phyloP scores from a whole-genome alignment of 2,113 vertebrate genomes.

The Syngnathus typhle region DNA sequence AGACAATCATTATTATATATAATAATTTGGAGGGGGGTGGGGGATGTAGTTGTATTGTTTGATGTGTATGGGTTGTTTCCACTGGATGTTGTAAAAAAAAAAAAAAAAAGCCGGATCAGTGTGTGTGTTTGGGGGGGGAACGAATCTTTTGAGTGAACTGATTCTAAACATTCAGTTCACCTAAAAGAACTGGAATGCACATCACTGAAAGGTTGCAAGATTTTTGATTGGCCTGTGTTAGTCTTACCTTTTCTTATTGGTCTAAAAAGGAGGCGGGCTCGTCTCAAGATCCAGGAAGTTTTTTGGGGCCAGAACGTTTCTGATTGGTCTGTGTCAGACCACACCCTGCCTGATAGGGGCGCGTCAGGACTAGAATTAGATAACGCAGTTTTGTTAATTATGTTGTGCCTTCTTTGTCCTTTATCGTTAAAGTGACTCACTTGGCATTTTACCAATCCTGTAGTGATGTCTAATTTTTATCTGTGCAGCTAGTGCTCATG shows the following conservation, averaged over 20 bases:
- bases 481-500: too few species aligned
- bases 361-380: not conserved
- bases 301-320: not conserved
- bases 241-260: conserved; percentile 22
- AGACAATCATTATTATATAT: too few species aligned
- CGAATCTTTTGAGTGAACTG: too few species aligned
- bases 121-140: too few species aligned
- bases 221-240: conserved; percentile 51
- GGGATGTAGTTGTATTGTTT: too few species aligned
- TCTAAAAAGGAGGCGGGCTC: conserved; percentile 15
- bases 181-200: too few species aligned
- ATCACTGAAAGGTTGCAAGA: not conserved
- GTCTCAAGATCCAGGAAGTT: not conserved
- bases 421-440: not conserved
- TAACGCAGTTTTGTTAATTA: not conserved
- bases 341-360: not conserved
- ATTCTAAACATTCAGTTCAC: too few species aligned
- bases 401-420: not conserved
- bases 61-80: too few species aligned
- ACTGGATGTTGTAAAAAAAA: too few species aligned
- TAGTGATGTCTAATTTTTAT: too few species aligned
- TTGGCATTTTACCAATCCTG: not conserved
- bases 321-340: not conserved
- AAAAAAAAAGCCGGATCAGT: too few species aligned
- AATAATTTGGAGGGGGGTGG: too few species aligned